A percentile compares a stretch with the other conserved stretches of the same genome.
These are phyloP conservation scores for Sitodiplosis mosellana DNA, from an alignment of 1,140 invertebrate species.

Conservation along the genomic window DNA sequence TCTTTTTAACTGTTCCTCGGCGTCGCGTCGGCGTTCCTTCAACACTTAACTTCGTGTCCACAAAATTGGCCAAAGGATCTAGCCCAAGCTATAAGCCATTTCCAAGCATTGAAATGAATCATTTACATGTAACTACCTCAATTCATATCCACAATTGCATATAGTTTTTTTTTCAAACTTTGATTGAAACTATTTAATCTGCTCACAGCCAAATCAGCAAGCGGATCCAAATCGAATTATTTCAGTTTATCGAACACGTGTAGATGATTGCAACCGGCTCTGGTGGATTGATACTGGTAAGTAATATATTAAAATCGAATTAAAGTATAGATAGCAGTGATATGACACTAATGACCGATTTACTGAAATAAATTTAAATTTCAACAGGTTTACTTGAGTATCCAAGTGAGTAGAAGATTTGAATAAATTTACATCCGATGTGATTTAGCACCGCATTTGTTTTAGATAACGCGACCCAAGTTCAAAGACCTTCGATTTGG, in stretches of 20 bases:
- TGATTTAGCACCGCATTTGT: constrained; percentile 10
- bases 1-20: constrained; percentile 53
- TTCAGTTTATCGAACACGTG: constrained; percentile 43
- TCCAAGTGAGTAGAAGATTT: constrained; percentile 16
- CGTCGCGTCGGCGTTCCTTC: constrained; percentile 44
- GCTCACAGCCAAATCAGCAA: constrained; percentile 5
- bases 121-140: constrained; percentile 25
- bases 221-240: constrained; percentile 27
- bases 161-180: neutral
- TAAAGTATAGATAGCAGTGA: constrained; percentile 29
- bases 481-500: constrained; percentile 40
- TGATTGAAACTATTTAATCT: neutral
- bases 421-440: constrained; percentile 10
- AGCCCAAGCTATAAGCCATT: constrained; percentile 41
- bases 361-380: neutral
- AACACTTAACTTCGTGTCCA: constrained; percentile 45
- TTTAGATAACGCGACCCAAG: constrained; percentile 32
- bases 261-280: constrained; percentile 46
- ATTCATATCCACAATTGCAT: neutral
- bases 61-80: constrained; percentile 20
- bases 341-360: neutral
- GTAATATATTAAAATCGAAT: no score
- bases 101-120: constrained; percentile 36
- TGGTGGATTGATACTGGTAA: constrained; percentile 54
- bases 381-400: neutral